These are phyloP conservation scores for Dromococcyx pavoninus DNA, from an alignment of 2,797 vertebrate species.

Conservation along the genomic window DNA sequence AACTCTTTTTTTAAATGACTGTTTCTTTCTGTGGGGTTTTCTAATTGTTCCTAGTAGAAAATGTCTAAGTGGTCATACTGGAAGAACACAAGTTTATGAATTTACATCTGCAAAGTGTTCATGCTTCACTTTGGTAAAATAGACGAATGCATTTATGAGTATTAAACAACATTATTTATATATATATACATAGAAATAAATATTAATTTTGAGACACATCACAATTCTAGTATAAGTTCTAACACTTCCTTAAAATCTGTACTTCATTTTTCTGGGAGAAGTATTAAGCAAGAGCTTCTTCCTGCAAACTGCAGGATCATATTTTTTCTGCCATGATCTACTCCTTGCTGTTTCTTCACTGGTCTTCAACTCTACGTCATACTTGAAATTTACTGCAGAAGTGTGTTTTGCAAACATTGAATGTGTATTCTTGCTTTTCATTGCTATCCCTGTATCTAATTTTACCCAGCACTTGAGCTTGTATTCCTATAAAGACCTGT, in stretches of 20 bases:
- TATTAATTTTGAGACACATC: background rate
- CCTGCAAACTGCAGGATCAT: background rate
- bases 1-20: background rate
- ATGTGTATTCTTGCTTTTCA: background rate
- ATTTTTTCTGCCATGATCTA: background rate
- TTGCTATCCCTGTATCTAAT: background rate
- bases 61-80: background rate
- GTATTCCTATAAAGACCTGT: background rate
- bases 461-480: background rate
- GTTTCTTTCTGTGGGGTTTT: background rate
- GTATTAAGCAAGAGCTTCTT: fast-evolving
- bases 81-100: background rate
- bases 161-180: background rate
- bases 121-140: background rate
- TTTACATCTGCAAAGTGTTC: background rate
- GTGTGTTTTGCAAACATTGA: background rate
- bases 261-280: background rate
- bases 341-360: background rate
- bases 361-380: background rate
- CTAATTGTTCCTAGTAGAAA: background rate
- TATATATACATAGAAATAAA: background rate
- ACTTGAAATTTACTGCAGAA: background rate
- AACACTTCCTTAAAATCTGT: background rate
- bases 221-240: background rate
- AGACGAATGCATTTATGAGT: background rate